Evolutionary conservation across 2,113 vertebrate genomes (phyloP), one percentile per base, ranked within the genome.

Genomic region (Petroica traversi): DNA sequence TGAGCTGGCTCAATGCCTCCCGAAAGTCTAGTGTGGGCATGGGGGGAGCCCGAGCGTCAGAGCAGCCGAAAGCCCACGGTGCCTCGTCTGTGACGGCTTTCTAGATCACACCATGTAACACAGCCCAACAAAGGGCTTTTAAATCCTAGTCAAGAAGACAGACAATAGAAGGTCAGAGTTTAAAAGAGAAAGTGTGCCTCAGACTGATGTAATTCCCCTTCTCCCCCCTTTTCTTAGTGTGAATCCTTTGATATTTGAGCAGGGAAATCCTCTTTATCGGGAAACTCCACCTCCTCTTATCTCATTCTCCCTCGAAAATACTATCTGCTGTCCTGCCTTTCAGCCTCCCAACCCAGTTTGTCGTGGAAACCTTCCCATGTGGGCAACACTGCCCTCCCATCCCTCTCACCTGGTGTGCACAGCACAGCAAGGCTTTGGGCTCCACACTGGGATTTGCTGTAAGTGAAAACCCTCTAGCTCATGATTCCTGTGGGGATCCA

Each of bases 201-300:
- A 94, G 93, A 89, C 84, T 83, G 90, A 95, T 93, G 95, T 96
- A 96, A 94, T 97, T 97, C 93, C 94, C 91, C 79, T 80, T 73
- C 63, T 92, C 81, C 88, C 92, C 91, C 78, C 93, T 89, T 97
- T 81, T 87, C 89, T 95, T 86, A 88, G 58, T 96, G 84, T 71
- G 92, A 95, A 92, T 95, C 93, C 94, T 97, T 97, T 96, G 96
- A 96, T 98, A 97, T 96, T 97, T 95, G 94, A 98, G 96, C 92
- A 95, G 96, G 97, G 96, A 97, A 98, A 97, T 97, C 95, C 94
- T 98, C 90, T 96, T 97, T 96, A 96, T 97, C 72, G 20, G 51
- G 82, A 94, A 97, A 97, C 94, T 94, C 95, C 97, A 97, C 87
- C 74, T 93, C 93, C 89, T 95, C 94, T 97, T 97, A 91, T 67